A percentile compares a stretch with the other conserved stretches of the same genome.
Evolutionary conservation across 2,113 vertebrate genomes (phyloP).

Genomic region (Perccottus glenii): DNA sequence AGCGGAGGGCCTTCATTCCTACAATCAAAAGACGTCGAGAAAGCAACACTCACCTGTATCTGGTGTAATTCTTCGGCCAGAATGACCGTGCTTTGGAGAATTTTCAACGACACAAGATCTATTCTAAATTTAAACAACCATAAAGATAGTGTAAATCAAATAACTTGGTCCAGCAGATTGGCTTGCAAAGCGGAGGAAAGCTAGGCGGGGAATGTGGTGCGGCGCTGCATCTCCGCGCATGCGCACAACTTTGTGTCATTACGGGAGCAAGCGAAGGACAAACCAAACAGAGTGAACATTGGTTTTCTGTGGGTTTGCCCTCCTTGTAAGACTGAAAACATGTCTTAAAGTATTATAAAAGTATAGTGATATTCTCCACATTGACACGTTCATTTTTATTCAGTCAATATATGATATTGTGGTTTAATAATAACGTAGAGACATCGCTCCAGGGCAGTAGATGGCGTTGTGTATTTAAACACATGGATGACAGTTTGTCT

Average conservation of each 20-base stretch:
- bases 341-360: no score
- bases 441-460: neutral
- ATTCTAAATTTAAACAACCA: neutral
- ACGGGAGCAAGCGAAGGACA: constrained; percentile 53
- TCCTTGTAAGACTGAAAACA: no score
- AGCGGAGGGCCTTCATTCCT: constrained; percentile 66
- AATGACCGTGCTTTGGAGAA: neutral
- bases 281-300: neutral
- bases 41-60: constrained; percentile 58
- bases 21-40: constrained; percentile 54
- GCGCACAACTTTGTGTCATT: constrained; percentile 29
- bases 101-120: neutral
- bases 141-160: neutral
- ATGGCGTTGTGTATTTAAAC: neutral
- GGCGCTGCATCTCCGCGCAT: constrained; percentile 58
- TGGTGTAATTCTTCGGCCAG: neutral
- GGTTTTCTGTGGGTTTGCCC: neutral
- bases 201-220: constrained; percentile 79
- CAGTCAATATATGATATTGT: no score
- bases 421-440: no score
- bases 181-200: constrained; percentile 20
- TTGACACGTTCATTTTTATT: no score
- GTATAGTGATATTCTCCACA: no score
- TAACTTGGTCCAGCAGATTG: neutral
- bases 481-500: neutral